Evolutionary conservation across 2,888 invertebrate genomes (phyloP), one percentile per base, ranked within the genome.

Genomic region (Cacoxenus indagator): DNA sequence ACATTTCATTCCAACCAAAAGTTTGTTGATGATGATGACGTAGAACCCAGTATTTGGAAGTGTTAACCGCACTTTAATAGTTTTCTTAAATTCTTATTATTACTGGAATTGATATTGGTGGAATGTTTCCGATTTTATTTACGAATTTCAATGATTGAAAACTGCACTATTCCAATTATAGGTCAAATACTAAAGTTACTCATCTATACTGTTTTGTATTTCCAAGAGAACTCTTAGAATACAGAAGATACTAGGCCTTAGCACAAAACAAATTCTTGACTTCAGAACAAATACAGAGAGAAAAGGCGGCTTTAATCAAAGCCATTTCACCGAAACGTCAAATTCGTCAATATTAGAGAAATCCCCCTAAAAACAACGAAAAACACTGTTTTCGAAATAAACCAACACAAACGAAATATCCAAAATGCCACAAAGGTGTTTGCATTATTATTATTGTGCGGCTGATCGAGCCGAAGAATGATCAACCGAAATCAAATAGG

Each of bases 221-320:
- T n/a, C n/a, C n/a, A n/a, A n/a, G n/a, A n/a, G n/a, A n/a, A n/a
- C n/a, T n/a, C n/a, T n/a, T n/a, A n/a, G n/a, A n/a, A n/a, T n/a
- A n/a, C n/a, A n/a, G n/a, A 37, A 37, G 37, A 37, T 11, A 37
- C 37, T 37, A 11, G 4, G 55, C 55, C 26, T 14, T 26, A 55
- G 26, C 55, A 26, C 4, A 55, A 14, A 55, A 24, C 65, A 65
- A 69, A 55, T 67, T 69, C 27, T 29, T 57, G 14, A 37, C 14
- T 37, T 64, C 57, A 45, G 64, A 46, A 67, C 64, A 54, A 27
- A 43, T 37, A 55, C n/a, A 6, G 8, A 5, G 14, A 31, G 45
- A 64, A 51, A 55, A 11, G 54, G 43, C 51, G 43, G 59, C 61
- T 59, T 29, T 27, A 29, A 17, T 57, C 57, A 65, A 65, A 65